Evolutionary conservation across 2,113 vertebrate genomes (phyloP).

Genomic region (Arenaria interpres): DNA sequence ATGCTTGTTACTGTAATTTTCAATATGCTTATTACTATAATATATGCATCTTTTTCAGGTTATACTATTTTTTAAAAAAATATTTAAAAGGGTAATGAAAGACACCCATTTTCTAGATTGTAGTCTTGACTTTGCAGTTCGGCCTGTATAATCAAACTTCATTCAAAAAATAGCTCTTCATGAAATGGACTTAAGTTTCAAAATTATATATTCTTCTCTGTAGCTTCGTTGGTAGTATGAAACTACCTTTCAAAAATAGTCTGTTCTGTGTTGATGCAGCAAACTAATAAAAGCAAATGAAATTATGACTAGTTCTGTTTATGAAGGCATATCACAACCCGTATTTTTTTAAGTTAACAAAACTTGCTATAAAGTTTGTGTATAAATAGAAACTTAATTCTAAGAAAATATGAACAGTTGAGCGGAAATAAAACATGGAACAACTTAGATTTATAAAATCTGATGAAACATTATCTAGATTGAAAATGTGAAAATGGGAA

Average conservation of each 20-base stretch:
- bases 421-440: constrained; percentile 13
- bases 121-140: neutral
- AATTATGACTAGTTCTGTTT: constrained; percentile 12
- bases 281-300: constrained; percentile 57
- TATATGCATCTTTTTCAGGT: neutral
- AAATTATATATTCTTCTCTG: neutral
- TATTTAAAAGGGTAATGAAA: fast-evolving
- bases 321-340: constrained; percentile 1
- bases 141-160: neutral
- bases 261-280: neutral
- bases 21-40: neutral
- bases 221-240: neutral
- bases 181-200: neutral
- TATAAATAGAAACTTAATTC: constrained; percentile 42
- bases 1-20: neutral
- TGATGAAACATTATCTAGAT: neutral
- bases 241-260: constrained; percentile 5
- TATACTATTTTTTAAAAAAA: neutral
- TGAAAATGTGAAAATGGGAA: neutral
- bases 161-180: neutral
- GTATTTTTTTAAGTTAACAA: constrained; percentile 1
- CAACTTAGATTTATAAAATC: constrained; percentile 11
- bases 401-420: neutral
- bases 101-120: neutral
- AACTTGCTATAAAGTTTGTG: neutral